Conservation (phyloP, 2,797 vertebrate species). For the Vipera latastei region DNA sequence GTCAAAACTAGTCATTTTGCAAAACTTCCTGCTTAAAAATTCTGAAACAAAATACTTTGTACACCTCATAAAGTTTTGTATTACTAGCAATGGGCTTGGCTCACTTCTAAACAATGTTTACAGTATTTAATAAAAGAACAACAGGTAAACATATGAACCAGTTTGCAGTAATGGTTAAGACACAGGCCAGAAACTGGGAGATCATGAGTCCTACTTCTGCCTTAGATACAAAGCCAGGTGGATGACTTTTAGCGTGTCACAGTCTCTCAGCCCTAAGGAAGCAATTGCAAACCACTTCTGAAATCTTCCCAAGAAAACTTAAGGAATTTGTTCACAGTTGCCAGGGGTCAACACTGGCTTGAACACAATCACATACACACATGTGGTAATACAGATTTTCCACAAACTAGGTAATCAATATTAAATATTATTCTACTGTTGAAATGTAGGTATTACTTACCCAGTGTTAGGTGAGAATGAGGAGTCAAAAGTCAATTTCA, state of each 20-base stretch:
- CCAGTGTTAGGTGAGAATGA: slow-evolving; percentile 97
- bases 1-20: not conserved
- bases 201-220: not conserved
- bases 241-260: not conserved
- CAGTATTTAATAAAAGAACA: not conserved
- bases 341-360: not conserved
- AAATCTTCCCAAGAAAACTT: not conserved
- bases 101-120: not conserved
- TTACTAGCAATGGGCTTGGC: not conserved
- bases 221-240: not conserved
- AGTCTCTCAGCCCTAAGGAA: not conserved
- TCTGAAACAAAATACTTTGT: not conserved
- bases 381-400: not conserved
- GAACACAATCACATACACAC: not conserved
- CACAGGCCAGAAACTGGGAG: not conserved
- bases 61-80: not conserved
- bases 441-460: slow-evolving; percentile 72
- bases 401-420: not conserved
- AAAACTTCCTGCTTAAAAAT: not conserved
- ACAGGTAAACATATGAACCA: not conserved
- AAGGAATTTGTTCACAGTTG: not conserved
- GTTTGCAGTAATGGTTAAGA: not conserved
- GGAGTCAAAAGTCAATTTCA: slow-evolving; percentile 95
- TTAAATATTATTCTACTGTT: not conserved
- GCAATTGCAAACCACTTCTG: not conserved